A percentile compares a stretch with the other conserved stretches of the same genome.
Conservation (phyloP, 2,888 invertebrate species). For the Troilus luridus region DNA sequence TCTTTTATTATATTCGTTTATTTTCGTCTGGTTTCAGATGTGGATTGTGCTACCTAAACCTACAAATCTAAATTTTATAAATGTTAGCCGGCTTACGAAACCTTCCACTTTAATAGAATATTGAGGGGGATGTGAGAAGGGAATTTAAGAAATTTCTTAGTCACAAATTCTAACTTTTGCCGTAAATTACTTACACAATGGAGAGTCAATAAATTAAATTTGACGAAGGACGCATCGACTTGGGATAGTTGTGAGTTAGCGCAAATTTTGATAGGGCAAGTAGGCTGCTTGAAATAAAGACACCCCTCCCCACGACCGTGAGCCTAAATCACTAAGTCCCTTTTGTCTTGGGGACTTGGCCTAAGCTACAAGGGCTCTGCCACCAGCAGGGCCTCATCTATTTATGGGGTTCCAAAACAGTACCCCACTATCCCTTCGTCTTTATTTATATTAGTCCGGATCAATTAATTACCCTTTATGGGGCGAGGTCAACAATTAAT, state of each 20-base stretch:
- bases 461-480: slow-evolving; percentile 38
- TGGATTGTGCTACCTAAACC: too few species aligned
- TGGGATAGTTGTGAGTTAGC: slow-evolving; percentile 17
- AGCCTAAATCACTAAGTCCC: slow-evolving; percentile 30
- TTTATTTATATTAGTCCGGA: slow-evolving; percentile 42
- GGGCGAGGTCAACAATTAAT: background rate
- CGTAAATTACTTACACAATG: background rate
- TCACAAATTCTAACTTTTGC: background rate
- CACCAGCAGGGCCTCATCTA: slow-evolving; percentile 14
- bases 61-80: background rate
- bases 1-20: too few species aligned
- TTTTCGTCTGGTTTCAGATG: too few species aligned
- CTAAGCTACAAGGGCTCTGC: slow-evolving; percentile 50
- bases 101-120: background rate
- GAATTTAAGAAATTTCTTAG: background rate
- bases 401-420: slow-evolving; percentile 42
- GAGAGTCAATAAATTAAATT: background rate
- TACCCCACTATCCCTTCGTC: background rate
- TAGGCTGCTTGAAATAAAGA: slow-evolving; percentile 21
- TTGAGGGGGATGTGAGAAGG: background rate
- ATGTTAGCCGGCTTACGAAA: background rate
- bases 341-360: slow-evolving; percentile 31
- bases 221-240: slow-evolving; percentile 2
- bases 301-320: background rate
- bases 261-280: background rate